These are phyloP conservation scores for Euzophera pinguis DNA, from an alignment of 2,888 invertebrate genomes.

Conservation along the genomic window DNA sequence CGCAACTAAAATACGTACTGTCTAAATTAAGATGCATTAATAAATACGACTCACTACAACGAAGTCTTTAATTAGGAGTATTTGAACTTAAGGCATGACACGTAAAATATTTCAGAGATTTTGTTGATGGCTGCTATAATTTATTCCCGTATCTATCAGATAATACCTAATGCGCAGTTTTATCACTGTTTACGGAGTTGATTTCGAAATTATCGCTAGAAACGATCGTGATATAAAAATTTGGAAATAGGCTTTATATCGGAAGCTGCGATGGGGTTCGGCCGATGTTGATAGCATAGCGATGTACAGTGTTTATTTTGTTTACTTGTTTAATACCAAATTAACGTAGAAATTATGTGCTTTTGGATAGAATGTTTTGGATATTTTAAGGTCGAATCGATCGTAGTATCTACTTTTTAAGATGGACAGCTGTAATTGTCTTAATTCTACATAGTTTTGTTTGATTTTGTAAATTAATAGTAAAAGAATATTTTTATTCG, in stretches of 20 bases:
- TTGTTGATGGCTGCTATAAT: conserved; percentile 30
- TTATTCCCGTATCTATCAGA: conserved; percentile 26
- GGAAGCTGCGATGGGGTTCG: conserved; percentile 7
- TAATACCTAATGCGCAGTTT: conserved; percentile 26
- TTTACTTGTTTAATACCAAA: not conserved
- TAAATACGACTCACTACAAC: conserved; percentile 34
- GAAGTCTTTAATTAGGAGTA: conserved; percentile 46
- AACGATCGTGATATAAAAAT: conserved; percentile 18
- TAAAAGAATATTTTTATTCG: too few relatives aligned
- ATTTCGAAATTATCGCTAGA: conserved; percentile 15
- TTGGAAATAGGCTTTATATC: conserved; percentile 8
- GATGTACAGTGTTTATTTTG: conserved; percentile 9
- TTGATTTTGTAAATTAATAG: too few relatives aligned
- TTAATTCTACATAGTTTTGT: too few relatives aligned
- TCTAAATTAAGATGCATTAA: conserved; percentile 51
- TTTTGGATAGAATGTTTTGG: not conserved
- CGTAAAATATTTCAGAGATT: conserved; percentile 30
- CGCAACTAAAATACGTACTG: conserved; percentile 49
- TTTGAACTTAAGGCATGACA: conserved; percentile 23
- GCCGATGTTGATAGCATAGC: not conserved
- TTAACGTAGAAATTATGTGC: not conserved
- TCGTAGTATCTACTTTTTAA: too few relatives aligned
- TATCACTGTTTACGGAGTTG: conserved; percentile 22
- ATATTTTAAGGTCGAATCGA: too few relatives aligned
- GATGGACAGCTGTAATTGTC: too few relatives aligned